Evolutionary conservation across 2,888 invertebrate species (phyloP).

Genomic region (Cheilosia vernalis): DNA sequence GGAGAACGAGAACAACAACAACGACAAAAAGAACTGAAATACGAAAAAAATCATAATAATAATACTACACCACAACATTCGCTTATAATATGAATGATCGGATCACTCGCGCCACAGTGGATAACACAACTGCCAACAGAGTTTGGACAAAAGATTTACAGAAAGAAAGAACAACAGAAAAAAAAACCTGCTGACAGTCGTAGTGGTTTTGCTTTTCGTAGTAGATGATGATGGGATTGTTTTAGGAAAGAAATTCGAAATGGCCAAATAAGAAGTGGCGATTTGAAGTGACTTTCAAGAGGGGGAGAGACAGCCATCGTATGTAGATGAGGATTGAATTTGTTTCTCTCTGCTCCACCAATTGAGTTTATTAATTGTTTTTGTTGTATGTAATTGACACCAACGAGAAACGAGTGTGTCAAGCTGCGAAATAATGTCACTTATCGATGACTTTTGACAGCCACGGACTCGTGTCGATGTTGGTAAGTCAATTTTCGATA

Average conservation of each 20-base stretch:
- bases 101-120: conserved; percentile 27
- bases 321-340: too few relatives aligned
- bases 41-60: conserved; percentile 26
- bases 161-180: neutral
- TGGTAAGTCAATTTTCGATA: too few relatives aligned
- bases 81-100: conserved; percentile 10
- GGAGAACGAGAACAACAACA: conserved; percentile 11
- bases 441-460: too few relatives aligned
- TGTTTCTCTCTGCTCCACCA: too few relatives aligned
- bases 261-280: conserved; percentile 3
- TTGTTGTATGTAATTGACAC: too few relatives aligned
- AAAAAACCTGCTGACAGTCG: conserved; percentile 4
- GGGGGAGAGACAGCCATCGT: neutral
- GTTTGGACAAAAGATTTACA: conserved; percentile 29
- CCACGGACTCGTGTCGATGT: too few relatives aligned
- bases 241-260: conserved; percentile 9
- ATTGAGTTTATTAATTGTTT: too few relatives aligned
- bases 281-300: conserved; percentile 32
- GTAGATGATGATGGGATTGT: conserved; percentile 8
- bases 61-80: conserved; percentile 24
- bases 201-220: neutral
- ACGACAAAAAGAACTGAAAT: neutral
- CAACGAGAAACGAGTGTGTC: too few relatives aligned
- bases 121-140: conserved; percentile 31
- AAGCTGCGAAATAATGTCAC: too few relatives aligned